phyloP scores from a whole-genome alignment of 1,140 invertebrate species.

The Diplogasteroides magnus region DNA sequence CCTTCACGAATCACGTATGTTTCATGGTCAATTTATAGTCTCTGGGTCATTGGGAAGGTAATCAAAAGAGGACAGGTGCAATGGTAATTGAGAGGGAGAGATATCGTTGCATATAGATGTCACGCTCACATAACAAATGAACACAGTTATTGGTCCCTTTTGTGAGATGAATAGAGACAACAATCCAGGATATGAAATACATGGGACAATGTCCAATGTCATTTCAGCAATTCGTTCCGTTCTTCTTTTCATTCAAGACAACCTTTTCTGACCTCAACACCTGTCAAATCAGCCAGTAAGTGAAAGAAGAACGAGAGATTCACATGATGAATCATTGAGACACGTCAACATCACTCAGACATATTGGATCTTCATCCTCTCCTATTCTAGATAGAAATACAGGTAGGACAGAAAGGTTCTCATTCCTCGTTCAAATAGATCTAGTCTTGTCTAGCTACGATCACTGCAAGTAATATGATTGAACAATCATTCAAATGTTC shows the following conservation, averaged over 20 bases:
- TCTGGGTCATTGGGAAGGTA: no score
- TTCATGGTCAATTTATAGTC: no score
- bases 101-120: no score
- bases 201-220: no score
- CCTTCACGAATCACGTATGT: conserved; percentile 11
- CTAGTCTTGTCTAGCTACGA: no score
- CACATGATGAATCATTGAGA: background rate
- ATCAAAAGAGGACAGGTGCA: no score
- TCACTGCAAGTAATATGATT: conserved; percentile 9
- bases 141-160: no score
- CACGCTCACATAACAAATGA: no score
- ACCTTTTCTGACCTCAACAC: conserved; percentile 21
- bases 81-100: no score
- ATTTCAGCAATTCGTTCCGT: background rate
- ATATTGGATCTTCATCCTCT: background rate
- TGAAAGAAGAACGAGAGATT: conserved; percentile 2
- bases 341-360: background rate
- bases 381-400: background rate
- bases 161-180: no score
- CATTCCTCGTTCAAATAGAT: no score
- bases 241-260: conserved; percentile 7
- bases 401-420: no score
- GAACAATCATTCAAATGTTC: conserved; percentile 1
- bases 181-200: background rate
- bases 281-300: conserved; percentile 6